A percentile compares a stretch with the other conserved stretches of the same genome.
Evolutionary conservation across 2,888 invertebrate genomes (phyloP).

Genomic region (Ceriagrion tenellum): DNA sequence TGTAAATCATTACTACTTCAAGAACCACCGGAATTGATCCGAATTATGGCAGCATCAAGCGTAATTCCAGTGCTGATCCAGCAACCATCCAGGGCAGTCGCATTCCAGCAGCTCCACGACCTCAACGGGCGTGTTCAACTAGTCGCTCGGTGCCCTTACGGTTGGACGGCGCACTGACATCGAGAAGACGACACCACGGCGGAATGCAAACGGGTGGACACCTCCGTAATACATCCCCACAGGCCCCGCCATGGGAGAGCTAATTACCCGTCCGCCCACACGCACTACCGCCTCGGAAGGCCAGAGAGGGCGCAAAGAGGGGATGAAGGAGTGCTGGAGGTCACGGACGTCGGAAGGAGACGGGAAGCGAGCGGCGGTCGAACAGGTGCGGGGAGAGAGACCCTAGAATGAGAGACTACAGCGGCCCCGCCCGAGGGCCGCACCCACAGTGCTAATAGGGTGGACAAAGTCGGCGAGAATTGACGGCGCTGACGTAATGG

Average conservation of each 20-base stretch:
- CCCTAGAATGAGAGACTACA: no score
- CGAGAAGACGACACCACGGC: not conserved
- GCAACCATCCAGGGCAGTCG: no score
- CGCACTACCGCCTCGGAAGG: not conserved
- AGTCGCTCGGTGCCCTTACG: no score
- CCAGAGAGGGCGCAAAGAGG: not conserved
- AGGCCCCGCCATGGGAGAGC: not conserved
- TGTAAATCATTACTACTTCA: no score
- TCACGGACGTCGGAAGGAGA: not conserved
- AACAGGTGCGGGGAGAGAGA: not conserved
- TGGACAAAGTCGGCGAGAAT: not conserved
- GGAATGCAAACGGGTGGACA: not conserved
- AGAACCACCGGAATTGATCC: no score
- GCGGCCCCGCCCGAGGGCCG: not conserved
- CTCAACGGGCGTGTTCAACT: no score
- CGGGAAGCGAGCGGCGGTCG: not conserved
- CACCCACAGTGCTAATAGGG: conserved; percentile 8
- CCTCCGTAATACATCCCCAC: not conserved
- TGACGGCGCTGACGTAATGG: not conserved
- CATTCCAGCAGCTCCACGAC: no score
- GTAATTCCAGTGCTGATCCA: no score
- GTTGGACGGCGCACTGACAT: not conserved
- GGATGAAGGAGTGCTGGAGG: not conserved
- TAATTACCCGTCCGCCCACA: not conserved
- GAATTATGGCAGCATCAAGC: no score